Evolutionary conservation across 2,113 vertebrate genomes (phyloP).

Genomic region (Amblyornis subalaris): DNA sequence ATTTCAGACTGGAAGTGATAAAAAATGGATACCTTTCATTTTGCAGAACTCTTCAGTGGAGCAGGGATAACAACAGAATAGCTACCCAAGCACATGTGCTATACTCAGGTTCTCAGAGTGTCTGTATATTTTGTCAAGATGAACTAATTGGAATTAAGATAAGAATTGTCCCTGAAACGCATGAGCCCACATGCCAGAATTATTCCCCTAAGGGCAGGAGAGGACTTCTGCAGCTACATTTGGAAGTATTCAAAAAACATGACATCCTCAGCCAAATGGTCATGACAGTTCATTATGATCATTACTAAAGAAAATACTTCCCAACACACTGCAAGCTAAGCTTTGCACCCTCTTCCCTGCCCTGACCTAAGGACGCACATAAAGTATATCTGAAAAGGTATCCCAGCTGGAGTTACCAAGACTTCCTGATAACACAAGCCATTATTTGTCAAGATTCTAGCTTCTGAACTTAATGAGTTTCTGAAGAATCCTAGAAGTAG

Average conservation of each 20-base stretch:
- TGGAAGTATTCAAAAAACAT: neutral
- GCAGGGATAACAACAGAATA: neutral
- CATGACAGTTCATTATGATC: neutral
- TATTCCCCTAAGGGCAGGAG: neutral
- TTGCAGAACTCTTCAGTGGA: neutral
- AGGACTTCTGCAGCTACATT: neutral
- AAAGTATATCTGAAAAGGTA: neutral
- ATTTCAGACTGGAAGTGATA: neutral
- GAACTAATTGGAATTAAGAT: neutral
- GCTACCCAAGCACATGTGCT: neutral
- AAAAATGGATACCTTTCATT: neutral
- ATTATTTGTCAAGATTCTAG: neutral
- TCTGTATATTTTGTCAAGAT: neutral
- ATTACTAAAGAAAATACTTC: neutral
- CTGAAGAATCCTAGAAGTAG: neutral
- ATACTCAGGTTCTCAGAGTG: neutral
- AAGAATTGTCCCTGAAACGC: neutral
- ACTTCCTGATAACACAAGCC: neutral
- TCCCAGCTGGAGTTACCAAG: neutral
- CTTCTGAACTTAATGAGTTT: neutral
- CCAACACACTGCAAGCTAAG: neutral
- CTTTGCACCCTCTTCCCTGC: neutral
- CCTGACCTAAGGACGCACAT: neutral
- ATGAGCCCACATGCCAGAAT: neutral
- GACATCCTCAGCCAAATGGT: neutral